Conservation (phyloP, 2,888 invertebrate genomes). For the Sphaeridia pumilis region DNA sequence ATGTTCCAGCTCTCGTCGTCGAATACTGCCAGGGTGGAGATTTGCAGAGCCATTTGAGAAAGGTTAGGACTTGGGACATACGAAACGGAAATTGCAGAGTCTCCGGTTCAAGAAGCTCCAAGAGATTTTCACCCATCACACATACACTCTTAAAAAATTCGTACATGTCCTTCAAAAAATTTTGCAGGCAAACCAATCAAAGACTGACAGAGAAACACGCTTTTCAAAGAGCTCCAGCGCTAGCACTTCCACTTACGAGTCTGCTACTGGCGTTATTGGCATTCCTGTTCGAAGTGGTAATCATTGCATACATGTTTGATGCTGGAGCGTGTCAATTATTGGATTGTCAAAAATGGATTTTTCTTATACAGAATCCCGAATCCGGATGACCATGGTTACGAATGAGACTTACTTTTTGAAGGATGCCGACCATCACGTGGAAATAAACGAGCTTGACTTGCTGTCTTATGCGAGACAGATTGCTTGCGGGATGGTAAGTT, state of each 20-base stretch:
- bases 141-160: too few species aligned
- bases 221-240: background rate
- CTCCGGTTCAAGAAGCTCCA: too few species aligned
- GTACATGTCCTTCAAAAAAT: too few species aligned
- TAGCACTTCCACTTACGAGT: background rate
- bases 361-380: constrained; percentile 1
- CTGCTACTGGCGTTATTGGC: background rate
- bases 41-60: constrained; percentile 24
- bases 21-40: constrained; percentile 34
- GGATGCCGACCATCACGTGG: background rate
- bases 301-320: background rate
- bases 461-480: constrained; percentile 29
- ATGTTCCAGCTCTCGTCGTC: constrained; percentile 27
- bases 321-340: too few species aligned
- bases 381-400: constrained; percentile 20
- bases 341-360: too few species aligned
- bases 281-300: background rate
- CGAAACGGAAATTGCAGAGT: too few species aligned
- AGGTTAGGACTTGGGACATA: too few species aligned
- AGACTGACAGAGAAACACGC: too few species aligned
- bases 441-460: constrained; percentile 17
- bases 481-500: constrained; percentile 33
- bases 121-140: too few species aligned
- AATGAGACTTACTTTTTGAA: constrained; percentile 29
- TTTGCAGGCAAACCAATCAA: too few species aligned